Conservation (phyloP, 2,888 invertebrate species). For the Danaus chrysippus region DNA sequence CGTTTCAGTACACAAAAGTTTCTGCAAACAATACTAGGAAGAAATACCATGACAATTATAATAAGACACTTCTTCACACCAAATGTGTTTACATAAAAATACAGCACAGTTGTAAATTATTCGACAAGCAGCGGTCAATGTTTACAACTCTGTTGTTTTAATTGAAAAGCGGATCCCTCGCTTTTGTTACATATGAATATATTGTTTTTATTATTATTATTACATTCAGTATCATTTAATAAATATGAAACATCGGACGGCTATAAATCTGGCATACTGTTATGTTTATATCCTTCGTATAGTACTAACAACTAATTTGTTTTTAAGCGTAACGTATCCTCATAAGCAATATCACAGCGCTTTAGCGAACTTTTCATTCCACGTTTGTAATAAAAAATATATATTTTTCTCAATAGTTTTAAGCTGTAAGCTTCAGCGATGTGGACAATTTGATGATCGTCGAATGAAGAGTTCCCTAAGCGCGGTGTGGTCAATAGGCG, state of each 20-base stretch:
- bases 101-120: slow-evolving; percentile 56
- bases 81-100: slow-evolving; percentile 53
- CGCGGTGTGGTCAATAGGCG: slow-evolving; percentile 84
- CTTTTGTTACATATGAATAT: slow-evolving; percentile 42
- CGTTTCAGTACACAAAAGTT: slow-evolving; percentile 44
- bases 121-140: slow-evolving; percentile 51
- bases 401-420: slow-evolving; percentile 17
- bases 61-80: slow-evolving; percentile 47
- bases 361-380: slow-evolving; percentile 75
- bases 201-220: slow-evolving; percentile 42
- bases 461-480: slow-evolving; percentile 77
- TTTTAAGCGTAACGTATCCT: slow-evolving; percentile 69
- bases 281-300: slow-evolving; percentile 51
- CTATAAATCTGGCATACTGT: slow-evolving; percentile 44
- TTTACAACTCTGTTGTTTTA: slow-evolving; percentile 51
- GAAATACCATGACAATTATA: slow-evolving; percentile 48
- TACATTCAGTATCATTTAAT: slow-evolving; percentile 46
- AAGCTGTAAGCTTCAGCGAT: slow-evolving; percentile 21
- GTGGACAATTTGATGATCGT: slow-evolving; percentile 36
- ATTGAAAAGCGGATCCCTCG: slow-evolving; percentile 41
- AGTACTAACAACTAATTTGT: slow-evolving; percentile 49
- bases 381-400: slow-evolving; percentile 39
- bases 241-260: slow-evolving; percentile 59
- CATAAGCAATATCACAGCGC: slow-evolving; percentile 52
- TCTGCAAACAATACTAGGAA: slow-evolving; percentile 48